Conservation (phyloP, 1,140 invertebrate genomes). For the Cotesia vestalis region DNA sequence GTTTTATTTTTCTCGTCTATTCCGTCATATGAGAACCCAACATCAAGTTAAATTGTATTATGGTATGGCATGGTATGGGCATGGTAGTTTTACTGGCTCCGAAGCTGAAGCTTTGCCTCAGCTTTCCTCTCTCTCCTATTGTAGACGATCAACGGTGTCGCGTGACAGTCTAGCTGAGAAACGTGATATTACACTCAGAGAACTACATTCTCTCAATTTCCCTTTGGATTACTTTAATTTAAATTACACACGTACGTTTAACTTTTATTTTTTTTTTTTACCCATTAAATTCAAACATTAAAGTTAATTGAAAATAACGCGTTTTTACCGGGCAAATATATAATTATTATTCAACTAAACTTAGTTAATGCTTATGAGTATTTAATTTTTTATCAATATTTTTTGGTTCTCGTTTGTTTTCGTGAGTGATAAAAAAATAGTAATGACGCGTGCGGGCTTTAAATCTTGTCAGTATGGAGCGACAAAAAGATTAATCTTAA, state of each 20-base stretch:
- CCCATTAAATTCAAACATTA: neutral
- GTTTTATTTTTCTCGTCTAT: conserved; percentile 3
- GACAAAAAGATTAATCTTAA: conserved; percentile 27
- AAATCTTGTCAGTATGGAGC: conserved; percentile 9
- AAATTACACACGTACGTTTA: neutral
- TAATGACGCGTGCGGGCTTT: conserved; percentile 28
- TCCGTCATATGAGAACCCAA: conserved; percentile 23
- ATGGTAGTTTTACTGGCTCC: conserved; percentile 7
- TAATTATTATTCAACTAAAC: too few relatives aligned
- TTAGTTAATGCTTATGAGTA: too few relatives aligned
- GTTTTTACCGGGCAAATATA: too few relatives aligned
- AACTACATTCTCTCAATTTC: conserved; percentile 20
- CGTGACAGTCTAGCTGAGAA: conserved; percentile 26
- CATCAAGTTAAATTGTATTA: neutral
- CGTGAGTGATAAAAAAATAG: conserved; percentile 5
- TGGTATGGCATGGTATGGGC: neutral
- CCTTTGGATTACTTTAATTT: conserved; percentile 13
- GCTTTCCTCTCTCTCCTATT: conserved; percentile 10
- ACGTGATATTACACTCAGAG: conserved; percentile 16
- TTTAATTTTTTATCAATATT: conserved; percentile 9
- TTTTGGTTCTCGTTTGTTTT: neutral
- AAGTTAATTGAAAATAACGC: neutral
- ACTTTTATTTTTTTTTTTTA: neutral
- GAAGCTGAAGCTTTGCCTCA: neutral
- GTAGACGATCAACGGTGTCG: conserved; percentile 29